Evolutionary conservation across 2,113 vertebrate species (phyloP).

Genomic region (Dromaius novaehollandiae): DNA sequence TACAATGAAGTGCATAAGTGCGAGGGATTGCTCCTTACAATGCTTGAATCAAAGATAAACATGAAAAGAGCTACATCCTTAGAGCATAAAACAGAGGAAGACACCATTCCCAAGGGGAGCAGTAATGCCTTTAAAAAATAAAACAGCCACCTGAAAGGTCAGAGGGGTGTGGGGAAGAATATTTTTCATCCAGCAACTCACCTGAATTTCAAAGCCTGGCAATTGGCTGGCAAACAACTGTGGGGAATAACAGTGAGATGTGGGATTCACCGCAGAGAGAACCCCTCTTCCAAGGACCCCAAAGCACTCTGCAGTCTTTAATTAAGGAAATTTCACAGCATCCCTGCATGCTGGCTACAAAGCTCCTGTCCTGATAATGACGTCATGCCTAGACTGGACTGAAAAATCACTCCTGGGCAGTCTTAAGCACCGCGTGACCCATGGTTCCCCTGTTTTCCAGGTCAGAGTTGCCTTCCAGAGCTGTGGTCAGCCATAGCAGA

Average conservation of each 20-base stretch:
- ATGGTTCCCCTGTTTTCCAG: neutral
- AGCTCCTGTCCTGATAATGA: neutral
- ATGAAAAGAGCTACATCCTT: slow-evolving; percentile 55
- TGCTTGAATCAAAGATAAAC: slow-evolving; percentile 65
- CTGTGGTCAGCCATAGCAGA: neutral
- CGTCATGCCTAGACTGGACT: neutral
- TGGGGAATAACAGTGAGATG: neutral
- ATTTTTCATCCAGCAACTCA: neutral
- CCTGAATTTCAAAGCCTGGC: slow-evolving; percentile 36
- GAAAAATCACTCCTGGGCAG: neutral
- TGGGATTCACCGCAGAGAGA: fast-evolving
- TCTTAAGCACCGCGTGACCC: fast-evolving
- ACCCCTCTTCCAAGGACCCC: neutral
- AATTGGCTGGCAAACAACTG: neutral
- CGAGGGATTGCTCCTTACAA: slow-evolving; percentile 59
- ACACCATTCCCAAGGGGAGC: slow-evolving; percentile 29
- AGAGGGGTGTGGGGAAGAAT: neutral
- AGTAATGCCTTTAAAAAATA: slow-evolving; percentile 38
- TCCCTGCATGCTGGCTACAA: neutral
- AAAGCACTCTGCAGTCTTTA: neutral
- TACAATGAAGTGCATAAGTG: slow-evolving; percentile 47
- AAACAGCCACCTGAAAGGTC: slow-evolving; percentile 13
- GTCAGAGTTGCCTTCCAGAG: neutral
- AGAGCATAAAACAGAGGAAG: slow-evolving; percentile 56
- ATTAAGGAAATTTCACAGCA: neutral